These are phyloP conservation scores for Carollia perspicillata DNA, from an alignment of 2,113 vertebrate species.

Conservation along the genomic window DNA sequence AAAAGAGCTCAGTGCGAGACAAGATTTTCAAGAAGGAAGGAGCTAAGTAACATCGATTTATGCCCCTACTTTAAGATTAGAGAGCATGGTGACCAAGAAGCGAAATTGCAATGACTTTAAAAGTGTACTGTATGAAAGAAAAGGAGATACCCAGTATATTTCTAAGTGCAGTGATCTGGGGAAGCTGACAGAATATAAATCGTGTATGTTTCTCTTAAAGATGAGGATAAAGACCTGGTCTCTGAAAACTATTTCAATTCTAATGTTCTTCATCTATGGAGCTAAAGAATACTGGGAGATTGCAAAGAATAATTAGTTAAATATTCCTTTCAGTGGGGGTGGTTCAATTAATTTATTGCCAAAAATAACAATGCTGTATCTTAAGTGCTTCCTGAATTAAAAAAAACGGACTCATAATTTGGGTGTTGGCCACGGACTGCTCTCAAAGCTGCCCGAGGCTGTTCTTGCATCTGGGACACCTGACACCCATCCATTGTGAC, in stretches of 20 bases:
- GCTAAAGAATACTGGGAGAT: neutral
- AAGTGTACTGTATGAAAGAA: neutral
- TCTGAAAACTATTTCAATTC: neutral
- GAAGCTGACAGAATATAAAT: constrained; percentile 1
- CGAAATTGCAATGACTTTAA: constrained; percentile 34
- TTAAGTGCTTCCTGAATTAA: constrained; percentile 38
- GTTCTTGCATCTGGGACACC: neutral
- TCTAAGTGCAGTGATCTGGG: neutral
- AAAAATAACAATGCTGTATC: neutral
- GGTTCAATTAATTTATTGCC: constrained; percentile 12
- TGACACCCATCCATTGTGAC: neutral
- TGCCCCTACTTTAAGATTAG: neutral
- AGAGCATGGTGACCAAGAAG: neutral
- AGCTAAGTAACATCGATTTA: neutral
- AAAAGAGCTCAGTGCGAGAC: neutral
- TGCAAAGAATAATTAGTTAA: neutral
- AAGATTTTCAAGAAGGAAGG: neutral
- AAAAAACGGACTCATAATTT: constrained; percentile 29
- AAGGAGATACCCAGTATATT: neutral
- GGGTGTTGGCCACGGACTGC: neutral
- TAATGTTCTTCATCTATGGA: neutral
- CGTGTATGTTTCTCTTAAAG: constrained; percentile 25
- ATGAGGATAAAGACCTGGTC: neutral
- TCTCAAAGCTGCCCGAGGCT: neutral
- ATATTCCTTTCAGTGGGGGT: neutral